These are phyloP conservation scores for Daphoenositta chrysoptera DNA, from an alignment of 2,113 vertebrate genomes.

Conservation along the genomic window DNA sequence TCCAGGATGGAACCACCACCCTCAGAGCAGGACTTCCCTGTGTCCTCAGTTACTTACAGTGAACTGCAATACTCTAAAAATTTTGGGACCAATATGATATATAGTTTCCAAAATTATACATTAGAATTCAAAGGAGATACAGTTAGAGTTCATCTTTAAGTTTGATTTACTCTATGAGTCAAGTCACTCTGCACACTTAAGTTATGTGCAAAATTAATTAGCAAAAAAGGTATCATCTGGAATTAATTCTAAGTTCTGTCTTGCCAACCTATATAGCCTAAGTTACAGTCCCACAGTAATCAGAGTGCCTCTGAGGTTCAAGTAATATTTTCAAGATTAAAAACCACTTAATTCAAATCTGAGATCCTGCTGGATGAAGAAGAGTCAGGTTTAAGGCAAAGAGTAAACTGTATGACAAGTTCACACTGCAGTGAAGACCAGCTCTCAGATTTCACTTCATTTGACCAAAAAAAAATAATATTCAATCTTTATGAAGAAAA, in stretches of 20 bases:
- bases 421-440: constrained; percentile 7
- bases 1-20: background rate
- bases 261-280: background rate
- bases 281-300: background rate
- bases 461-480: background rate
- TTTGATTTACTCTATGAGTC: background rate
- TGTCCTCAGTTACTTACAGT: background rate
- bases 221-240: background rate
- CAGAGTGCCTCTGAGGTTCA: background rate
- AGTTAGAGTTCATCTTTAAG: background rate
- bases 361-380: background rate
- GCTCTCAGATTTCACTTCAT: background rate
- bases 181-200: background rate
- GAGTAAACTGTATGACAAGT: background rate
- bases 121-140: background rate
- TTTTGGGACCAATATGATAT: background rate
- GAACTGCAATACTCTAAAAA: background rate
- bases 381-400: background rate
- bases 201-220: background rate
- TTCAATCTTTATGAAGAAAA: constrained; percentile 3
- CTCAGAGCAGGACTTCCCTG: background rate
- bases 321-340: background rate
- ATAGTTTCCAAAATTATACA: background rate
- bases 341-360: background rate
- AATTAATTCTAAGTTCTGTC: background rate